Percentiles rank a stretch among this genome's conserved stretches.
These are phyloP conservation scores for Cydia pomonella DNA, from an alignment of 1,140 invertebrate species.

Conservation along the genomic window DNA sequence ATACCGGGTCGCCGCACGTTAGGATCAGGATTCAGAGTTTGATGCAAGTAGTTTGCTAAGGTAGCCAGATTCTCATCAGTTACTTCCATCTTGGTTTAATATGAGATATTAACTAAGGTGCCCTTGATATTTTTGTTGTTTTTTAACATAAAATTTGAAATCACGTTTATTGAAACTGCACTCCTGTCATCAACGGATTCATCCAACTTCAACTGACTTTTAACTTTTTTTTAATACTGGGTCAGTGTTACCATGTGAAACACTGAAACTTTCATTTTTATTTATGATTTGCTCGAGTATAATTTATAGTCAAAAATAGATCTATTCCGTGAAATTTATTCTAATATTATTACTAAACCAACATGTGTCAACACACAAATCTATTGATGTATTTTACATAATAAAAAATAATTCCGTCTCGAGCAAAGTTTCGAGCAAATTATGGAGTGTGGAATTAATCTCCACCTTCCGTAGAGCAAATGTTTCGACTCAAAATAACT, in stretches of 20 bases:
- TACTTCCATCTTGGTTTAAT: constrained; percentile 85
- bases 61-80: constrained; percentile 90
- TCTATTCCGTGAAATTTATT: too few species aligned
- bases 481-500: not conserved
- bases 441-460: too few species aligned
- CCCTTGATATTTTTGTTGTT: not conserved
- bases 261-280: too few species aligned
- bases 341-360: too few species aligned
- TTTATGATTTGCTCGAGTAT: too few species aligned
- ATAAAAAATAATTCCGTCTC: too few species aligned
- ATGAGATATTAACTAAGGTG: not conserved
- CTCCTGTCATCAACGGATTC: constrained; percentile 20
- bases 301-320: too few species aligned
- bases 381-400: too few species aligned
- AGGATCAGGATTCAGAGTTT: constrained; percentile 93
- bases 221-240: not conserved
- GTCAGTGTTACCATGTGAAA: constrained; percentile 13
- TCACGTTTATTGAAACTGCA: constrained; percentile 24
- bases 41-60: constrained; percentile 90
- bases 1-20: constrained; percentile 91
- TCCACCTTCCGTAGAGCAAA: too few species aligned
- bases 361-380: too few species aligned
- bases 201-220: constrained; percentile 5
- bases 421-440: too few species aligned
- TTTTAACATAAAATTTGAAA: not conserved